phyloP scores from a whole-genome alignment of 2,797 vertebrate genomes.

The Urophycis tenuis region DNA sequence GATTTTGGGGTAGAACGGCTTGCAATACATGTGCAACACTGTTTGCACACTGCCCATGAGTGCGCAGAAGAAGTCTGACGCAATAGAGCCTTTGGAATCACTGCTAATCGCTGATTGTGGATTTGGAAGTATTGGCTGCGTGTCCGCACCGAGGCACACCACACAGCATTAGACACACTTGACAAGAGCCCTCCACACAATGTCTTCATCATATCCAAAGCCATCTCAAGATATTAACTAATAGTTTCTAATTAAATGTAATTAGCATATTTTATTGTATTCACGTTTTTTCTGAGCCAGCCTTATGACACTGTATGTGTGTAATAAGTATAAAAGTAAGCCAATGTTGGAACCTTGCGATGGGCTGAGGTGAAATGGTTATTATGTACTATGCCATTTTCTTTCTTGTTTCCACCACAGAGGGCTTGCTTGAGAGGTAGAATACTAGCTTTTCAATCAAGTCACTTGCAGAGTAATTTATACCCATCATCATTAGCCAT shows the following conservation, averaged over 20 bases:
- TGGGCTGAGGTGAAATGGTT: not conserved
- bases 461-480: not conserved
- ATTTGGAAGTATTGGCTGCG: not conserved
- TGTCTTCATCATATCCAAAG: not conserved
- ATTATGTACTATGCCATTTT: not conserved
- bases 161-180: not conserved
- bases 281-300: not conserved
- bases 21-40: not conserved
- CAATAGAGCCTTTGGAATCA: slow-evolving; percentile 4
- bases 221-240: not conserved
- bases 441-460: not conserved
- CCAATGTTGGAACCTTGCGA: not conserved
- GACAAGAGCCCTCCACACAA: not conserved
- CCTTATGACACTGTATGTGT: not conserved
- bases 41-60: not conserved
- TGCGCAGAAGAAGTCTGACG: not conserved
- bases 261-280: not conserved
- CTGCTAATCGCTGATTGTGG: not conserved
- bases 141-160: not conserved
- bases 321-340: too few species aligned
- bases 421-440: not conserved
- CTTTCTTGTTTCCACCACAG: not conserved
- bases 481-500: not conserved
- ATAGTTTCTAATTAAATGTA: not conserved
- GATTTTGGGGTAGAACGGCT: not conserved